Evolutionary conservation across 1,140 invertebrate genomes (phyloP), one percentile per base, ranked within the genome.

Genomic region (Drosophila gunungcola): DNA sequence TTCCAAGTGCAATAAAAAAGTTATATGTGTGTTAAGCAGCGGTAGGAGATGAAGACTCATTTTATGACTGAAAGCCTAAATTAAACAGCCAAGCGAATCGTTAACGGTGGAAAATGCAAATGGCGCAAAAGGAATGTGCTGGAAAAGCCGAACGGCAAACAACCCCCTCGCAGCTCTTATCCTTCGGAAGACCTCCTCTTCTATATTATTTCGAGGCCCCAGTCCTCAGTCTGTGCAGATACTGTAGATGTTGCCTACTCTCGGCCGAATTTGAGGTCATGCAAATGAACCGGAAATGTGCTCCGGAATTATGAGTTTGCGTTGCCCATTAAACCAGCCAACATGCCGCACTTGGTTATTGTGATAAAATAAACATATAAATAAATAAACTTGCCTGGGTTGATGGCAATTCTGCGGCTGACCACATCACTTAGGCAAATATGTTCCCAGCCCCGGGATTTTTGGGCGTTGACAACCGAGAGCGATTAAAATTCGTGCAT

Each of bases 391-490:
- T 62, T 51, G n/a, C 58, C 11, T 57, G 6, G 21, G 63, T 42
- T 38, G 61, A 48, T 65, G 64, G 70, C 76, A 73, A 52, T 80
- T 64, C 65, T 69, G 61, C 48, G 62, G 69, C 39, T 78, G 81
- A 86, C 78, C 78, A 46, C 82, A 80, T 48, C 82, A 85, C 74
- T 74, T 74, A 74, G 70, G 72, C 70, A 73, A 61, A 69, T 69
- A 69, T 67, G 65, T 69, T 45, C 29, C 21, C 46, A 25, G 36
- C 25, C 51, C 16, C 7, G 16, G 16, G 16, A 21, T 12, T 21
- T 11, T 29, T 29, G 48, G 48, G 27, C 46, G 67, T 69, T 46
- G 67, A 69, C 67, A 68, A 38, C 4, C 45, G 12, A 51, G 39
- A 49, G n/a, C 64, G 67, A 57, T 70, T 70, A 70, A 48, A 64